Conservation (phyloP, 2,797 vertebrate genomes). For the Sandelia bainsii region DNA sequence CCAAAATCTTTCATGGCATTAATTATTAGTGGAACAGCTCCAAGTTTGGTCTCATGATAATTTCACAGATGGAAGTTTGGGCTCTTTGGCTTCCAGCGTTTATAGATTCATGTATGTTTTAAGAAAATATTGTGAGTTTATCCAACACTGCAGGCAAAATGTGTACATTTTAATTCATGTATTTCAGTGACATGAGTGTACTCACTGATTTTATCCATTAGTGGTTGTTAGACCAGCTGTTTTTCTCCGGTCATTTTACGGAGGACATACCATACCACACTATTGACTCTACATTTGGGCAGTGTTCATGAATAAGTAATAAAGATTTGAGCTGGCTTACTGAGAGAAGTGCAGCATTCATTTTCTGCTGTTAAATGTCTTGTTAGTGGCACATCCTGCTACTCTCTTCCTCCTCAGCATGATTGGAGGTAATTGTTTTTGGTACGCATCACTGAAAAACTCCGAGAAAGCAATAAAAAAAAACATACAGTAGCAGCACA, state of each 20-base stretch:
- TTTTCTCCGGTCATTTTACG: constrained; percentile 6
- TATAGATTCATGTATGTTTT: constrained; percentile 31
- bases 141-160: neutral
- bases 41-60: constrained; percentile 49
- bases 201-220: neutral
- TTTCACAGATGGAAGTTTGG: constrained; percentile 37
- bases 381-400: constrained; percentile 61
- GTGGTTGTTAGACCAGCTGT: neutral
- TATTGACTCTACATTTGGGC: constrained; percentile 16
- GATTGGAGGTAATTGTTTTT: constrained; percentile 66
- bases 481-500: neutral
- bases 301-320: constrained; percentile 52
- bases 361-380: constrained; percentile 61
- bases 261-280: neutral
- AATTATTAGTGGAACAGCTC: constrained; percentile 61
- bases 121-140: constrained; percentile 12
- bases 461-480: constrained; percentile 53
- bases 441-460: constrained; percentile 54
- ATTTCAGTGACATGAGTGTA: neutral
- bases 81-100: constrained; percentile 21
- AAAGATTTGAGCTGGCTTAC: constrained; percentile 38
- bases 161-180: constrained; percentile 20
- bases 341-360: constrained; percentile 42
- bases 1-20: constrained; percentile 47
- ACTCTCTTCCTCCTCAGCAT: constrained; percentile 36